These are phyloP conservation scores for Cheilosia impressa DNA, from an alignment of 2,888 invertebrate genomes.

Conservation along the genomic window DNA sequence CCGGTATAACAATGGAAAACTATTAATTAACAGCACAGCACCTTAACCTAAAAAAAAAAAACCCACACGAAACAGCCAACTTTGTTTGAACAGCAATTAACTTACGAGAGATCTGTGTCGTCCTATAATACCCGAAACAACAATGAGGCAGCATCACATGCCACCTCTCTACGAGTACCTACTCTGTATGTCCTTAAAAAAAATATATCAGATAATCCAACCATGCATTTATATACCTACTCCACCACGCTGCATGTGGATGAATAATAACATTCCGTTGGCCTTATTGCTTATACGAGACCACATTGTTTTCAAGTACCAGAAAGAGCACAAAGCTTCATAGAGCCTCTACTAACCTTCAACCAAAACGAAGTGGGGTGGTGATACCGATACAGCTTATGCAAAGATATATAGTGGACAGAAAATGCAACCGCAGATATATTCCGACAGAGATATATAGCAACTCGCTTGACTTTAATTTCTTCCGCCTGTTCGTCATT, in stretches of 20 bases:
- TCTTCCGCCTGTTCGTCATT: conserved; percentile 41
- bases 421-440: conserved; percentile 27
- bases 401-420: conserved; percentile 33
- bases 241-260: background rate
- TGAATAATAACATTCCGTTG: conserved; percentile 39
- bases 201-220: conserved; percentile 7
- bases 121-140: conserved; percentile 9
- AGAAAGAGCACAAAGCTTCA: conserved; percentile 35
- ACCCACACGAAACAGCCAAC: conserved; percentile 21
- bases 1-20: conserved; percentile 24
- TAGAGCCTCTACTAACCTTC: conserved; percentile 45
- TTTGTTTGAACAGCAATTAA: conserved; percentile 38
- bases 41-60: conserved; percentile 22
- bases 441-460: conserved; percentile 15
- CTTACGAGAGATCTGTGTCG: conserved; percentile 7
- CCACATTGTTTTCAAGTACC: conserved; percentile 57
- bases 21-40: conserved; percentile 38
- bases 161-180: conserved; percentile 8
- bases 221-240: background rate
- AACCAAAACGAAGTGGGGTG: background rate
- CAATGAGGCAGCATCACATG: background rate
- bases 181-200: conserved; percentile 29
- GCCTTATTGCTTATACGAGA: conserved; percentile 57
- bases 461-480: conserved; percentile 40
- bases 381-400: conserved; percentile 3